Base-by-base conservation (phyloP, 2,888 invertebrate genomes). In the Pollenia griseotomentosa region DNA sequence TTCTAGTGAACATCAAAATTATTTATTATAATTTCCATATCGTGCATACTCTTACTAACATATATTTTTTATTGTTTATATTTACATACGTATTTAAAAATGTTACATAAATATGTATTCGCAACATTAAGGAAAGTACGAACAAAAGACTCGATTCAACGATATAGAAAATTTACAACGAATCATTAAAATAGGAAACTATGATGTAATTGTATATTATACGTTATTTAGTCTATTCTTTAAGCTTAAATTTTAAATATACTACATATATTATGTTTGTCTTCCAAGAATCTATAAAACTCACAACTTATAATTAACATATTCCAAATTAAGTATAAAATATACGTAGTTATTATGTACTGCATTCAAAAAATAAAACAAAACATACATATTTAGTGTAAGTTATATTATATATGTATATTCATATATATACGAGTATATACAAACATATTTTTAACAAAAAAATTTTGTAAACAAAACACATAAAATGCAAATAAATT, bases 1-100 rank as follows among this genome's bases (percentile, higher is more conserved):
- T 82, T 86, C 86, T 86, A 86, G 83, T 84, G 84, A 87, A 78
- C 77, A 80, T 77, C 65, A 42, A 83, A 84, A 84, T 87, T 84
- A 84, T 87, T 87, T 84, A 87, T 87, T 87, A 55, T 78, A 78
- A 74, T 61, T 81, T 68, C 78, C 51, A 40, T 55, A 51, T 46
- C 73, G 33, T 68, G 68, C 57, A 59, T 75, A 42, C 11, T 2
- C 61, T 42, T 14, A 82, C 2, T 19, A 42, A 23, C 8, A 53
- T 55, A 66, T 14, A n/a, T 68, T 42, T 59, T 83, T 79, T 83
- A 71, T 79, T 73, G 51, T 48, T 74, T 65, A 83, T 53, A 51
- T 48, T 83, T 55, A 83, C 23, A 23, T 23, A 23, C 44, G 19
- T 73, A 78, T 48, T 53, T 74, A 16, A 55, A 59, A 81, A 65